Evolutionary conservation across 2,888 invertebrate species (phyloP), one percentile per base, ranked within the genome.

Genomic region (Lottia gigantea): DNA sequence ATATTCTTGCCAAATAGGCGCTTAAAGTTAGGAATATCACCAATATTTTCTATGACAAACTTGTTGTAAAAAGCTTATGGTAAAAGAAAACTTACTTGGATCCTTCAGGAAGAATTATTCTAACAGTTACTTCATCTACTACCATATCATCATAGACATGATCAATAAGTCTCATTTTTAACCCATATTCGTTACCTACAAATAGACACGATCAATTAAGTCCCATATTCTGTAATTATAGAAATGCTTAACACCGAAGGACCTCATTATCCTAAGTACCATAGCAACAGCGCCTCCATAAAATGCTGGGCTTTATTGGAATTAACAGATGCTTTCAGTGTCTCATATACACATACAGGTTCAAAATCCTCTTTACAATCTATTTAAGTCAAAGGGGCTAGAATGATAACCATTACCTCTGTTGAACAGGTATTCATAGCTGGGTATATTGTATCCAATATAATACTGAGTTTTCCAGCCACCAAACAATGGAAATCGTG

Each of bases 391-490:
- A n/a, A n/a, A n/a, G n/a, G n/a, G n/a, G n/a, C n/a, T n/a, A n/a
- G n/a, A n/a, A n/a, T n/a, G 31, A 6, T 31, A 4, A 31, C 6
- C 31, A 31, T 80, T 82, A 74, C 94, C 94, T 74, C 92, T 91
- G 79, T 94, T 93, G 88, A 92, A 97, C 45, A 99, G 91, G 89
- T 98, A 98, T 86, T 98, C 97, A 87, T 97, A 97, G 80, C 97
- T 96, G 3, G 99, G 98, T 0, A 99, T 94, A 90, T 97, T 98
- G 90, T 98, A 97, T 3, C 99, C 99, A 64, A 99, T 91, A 62
- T 94, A 94, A 89, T 99, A 99, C 81, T 96, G 95, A 12, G 97
- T 98, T 88, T 95, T 95, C 99, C 99, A 99, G 16, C 99, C 99
- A 70, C 99, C 99, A 89, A 98, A 99, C 6, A 99, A 91, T 3